Percentiles rank a stretch among this genome's conserved stretches.
These are phyloP conservation scores for Oxystoma pomonae DNA, from an alignment of 2,888 invertebrate genomes.

Conservation along the genomic window DNA sequence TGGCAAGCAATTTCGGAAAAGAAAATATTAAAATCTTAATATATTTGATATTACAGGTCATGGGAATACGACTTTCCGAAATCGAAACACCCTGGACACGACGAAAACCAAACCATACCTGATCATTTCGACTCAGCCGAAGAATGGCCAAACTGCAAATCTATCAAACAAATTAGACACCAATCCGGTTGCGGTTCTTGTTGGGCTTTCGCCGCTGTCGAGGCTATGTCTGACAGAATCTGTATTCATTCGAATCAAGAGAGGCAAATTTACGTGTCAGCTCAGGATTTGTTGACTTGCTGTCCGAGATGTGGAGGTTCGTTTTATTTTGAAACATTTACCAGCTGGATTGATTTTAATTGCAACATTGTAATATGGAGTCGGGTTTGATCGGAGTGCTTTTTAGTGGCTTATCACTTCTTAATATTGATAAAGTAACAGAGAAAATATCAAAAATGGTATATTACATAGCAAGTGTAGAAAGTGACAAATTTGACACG, in stretches of 20 bases:
- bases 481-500: no score
- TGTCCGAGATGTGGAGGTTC: slow-evolving; percentile 67
- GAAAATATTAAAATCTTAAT: no score
- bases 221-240: slow-evolving; percentile 80
- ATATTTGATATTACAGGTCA: no score
- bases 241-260: slow-evolving; percentile 73
- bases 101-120: slow-evolving; percentile 47
- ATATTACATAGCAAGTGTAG: no score
- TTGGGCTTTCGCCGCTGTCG: slow-evolving; percentile 84
- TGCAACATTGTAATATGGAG: no score
- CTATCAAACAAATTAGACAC: slow-evolving; percentile 72
- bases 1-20: no score
- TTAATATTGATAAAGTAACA: no score
- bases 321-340: no score
- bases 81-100: background rate
- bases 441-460: no score
- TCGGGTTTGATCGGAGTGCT: no score
- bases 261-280: slow-evolving; percentile 65
- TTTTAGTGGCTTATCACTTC: no score
- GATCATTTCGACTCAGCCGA: slow-evolving; percentile 74
- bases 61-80: background rate
- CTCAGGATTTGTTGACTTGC: slow-evolving; percentile 77
- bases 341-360: no score
- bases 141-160: slow-evolving; percentile 79
- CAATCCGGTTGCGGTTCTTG: slow-evolving; percentile 88